Conservation (phyloP, 30 jellyfish, hydroid and myxozoan species). For the Aurelia aurita complex sp. Pacific region DNA sequence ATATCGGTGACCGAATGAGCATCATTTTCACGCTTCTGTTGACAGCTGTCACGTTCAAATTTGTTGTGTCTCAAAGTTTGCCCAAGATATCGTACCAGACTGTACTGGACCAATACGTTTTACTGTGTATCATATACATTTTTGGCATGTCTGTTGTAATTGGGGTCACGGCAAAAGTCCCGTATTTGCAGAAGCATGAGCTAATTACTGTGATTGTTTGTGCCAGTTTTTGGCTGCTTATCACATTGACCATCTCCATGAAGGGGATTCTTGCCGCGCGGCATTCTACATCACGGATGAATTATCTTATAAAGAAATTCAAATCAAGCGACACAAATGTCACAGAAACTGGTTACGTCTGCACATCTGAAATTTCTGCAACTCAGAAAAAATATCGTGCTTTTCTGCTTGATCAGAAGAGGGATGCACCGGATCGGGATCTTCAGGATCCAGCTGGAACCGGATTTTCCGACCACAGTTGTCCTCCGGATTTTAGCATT, state of each 20-base stretch:
- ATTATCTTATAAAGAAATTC: conserved; percentile 11
- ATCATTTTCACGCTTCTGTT: conserved; percentile 77
- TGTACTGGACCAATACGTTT: conserved; percentile 71
- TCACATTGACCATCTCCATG: neutral
- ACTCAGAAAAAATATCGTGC: too few relatives aligned
- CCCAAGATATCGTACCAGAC: conserved; percentile 83
- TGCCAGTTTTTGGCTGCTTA: conserved; percentile 1
- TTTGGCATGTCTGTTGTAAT: conserved; percentile 62
- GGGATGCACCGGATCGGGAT: too few relatives aligned
- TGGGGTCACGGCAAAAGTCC: conserved; percentile 50
- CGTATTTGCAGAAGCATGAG: conserved; percentile 11
- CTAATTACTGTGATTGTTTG: conserved; percentile 20
- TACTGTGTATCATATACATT: conserved; percentile 49
- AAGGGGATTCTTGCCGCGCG: neutral
- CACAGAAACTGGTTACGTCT: too few relatives aligned
- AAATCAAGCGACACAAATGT: conserved; percentile 13
- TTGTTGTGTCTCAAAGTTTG: conserved; percentile 71
- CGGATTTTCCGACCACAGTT: too few relatives aligned
- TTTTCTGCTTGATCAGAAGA: too few relatives aligned
- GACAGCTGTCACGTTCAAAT: conserved; percentile 84
- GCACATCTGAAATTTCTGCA: too few relatives aligned
- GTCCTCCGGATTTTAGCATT: too few relatives aligned
- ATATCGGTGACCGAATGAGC: conserved; percentile 83
- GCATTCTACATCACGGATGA: neutral
- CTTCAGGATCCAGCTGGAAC: too few relatives aligned